Evolutionary conservation across 2,113 vertebrate genomes (phyloP), one percentile per base, ranked within the genome.

Genomic region (Megaceryle torquata): DNA sequence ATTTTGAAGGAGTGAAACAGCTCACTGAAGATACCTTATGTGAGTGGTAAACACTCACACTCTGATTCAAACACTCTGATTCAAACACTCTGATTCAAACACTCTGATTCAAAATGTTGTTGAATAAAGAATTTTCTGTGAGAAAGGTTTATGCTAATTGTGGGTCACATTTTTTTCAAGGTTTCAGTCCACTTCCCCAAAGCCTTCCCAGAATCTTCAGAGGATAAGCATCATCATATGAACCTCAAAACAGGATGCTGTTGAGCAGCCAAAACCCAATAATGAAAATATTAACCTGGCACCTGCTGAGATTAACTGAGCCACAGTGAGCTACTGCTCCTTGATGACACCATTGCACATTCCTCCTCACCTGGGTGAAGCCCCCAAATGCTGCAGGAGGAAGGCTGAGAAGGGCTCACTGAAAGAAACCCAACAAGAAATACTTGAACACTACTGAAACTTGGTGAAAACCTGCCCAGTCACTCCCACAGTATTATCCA

Each of bases 401-500:
- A 35, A 4, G 7, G 2, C 25, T 75, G 39, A 1, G 0, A 76
- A 65, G 19, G 2, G 3, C n/a, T 80, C 16, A 16, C 13, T 13
- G 6, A 51, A 80, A 63, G 15, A 1, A 54, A 41, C 46, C 16
- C 46, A 80, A 21, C 15, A 65, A 10, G 35, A 83, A 70, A 21
- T 46, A 54, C 28, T 61, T 65, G 7, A 53, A 4, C 37, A 70
- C 10, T 50, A 86, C 46, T 15, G 20, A 57, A 64, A 11, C 11
- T 9, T 37, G 19, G 6, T 15, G 25, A 35, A 63, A 79, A 26
- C 26, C 24, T 10, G 6, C 63, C 37, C 41, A 21, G 3, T 16
- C 15, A 4, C 35, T 68, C 44, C 16, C 19, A 77, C 20, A 13
- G 18, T 39, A 44, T 25, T 71, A 19, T 10, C 39, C 15, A 83